phyloP scores from a whole-genome alignment of 1,140 invertebrate species.

The Trichogramma pretiosum region DNA sequence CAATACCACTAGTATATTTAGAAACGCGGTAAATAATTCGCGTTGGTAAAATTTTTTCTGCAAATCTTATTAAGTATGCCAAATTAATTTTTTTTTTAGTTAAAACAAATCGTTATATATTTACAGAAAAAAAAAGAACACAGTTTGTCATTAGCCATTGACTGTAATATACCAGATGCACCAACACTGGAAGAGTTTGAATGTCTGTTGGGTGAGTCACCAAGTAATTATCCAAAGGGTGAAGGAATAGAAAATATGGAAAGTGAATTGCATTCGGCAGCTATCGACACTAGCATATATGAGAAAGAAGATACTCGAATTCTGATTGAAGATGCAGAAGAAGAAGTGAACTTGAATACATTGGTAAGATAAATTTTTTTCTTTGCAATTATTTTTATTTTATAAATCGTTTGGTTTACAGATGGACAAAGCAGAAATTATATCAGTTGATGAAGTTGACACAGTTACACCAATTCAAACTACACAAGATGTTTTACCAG shows the following conservation, averaged over 20 bases:
- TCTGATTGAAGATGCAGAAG: constrained; percentile 4
- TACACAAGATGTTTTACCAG: not conserved
- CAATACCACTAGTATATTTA: too few relatives aligned
- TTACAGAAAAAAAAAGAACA: constrained; percentile 36
- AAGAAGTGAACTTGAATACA: not conserved
- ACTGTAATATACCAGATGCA: constrained; percentile 38
- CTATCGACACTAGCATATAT: constrained; percentile 38
- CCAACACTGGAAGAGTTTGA: constrained; percentile 43
- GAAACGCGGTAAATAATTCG: too few relatives aligned
- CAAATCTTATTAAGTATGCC: too few relatives aligned
- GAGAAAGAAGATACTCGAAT: constrained; percentile 29
- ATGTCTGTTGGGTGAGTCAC: constrained; percentile 38
- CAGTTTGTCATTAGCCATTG: constrained; percentile 24
- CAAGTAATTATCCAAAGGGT: constrained; percentile 39
- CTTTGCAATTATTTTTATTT: not conserved
- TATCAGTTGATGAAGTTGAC: constrained; percentile 26
- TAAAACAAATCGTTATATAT: constrained; percentile 8
- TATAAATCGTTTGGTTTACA: constrained; percentile 6
- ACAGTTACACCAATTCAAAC: not conserved
- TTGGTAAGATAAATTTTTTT: not conserved
- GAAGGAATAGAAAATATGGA: constrained; percentile 44
- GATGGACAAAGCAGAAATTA: constrained; percentile 7
- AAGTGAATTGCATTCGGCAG: constrained; percentile 42
- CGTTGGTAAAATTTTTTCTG: too few relatives aligned
- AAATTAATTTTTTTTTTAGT: not conserved